These are phyloP conservation scores for Stomatorhinus walkeri DNA, from an alignment of 2,797 vertebrate species.

Conservation along the genomic window DNA sequence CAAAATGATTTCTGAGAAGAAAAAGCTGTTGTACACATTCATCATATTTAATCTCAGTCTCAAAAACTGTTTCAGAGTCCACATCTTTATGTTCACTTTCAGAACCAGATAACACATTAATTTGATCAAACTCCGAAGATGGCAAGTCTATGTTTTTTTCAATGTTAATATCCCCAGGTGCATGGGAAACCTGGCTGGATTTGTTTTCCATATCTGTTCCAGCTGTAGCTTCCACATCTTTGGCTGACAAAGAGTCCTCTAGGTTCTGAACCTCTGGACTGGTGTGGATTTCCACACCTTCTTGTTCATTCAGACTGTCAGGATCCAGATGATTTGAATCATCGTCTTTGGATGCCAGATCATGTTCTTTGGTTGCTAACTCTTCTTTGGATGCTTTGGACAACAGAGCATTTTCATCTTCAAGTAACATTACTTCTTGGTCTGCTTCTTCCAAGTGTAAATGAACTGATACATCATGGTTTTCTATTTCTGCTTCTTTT, in stretches of 20 bases:
- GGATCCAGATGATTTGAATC: constrained; percentile 26
- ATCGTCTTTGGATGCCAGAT: constrained; percentile 21
- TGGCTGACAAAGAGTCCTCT: not conserved
- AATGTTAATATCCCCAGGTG: not conserved
- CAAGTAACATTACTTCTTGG: constrained; percentile 63
- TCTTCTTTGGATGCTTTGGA: constrained; percentile 25
- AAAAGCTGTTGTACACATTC: constrained; percentile 57
- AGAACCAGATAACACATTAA: constrained; percentile 8
- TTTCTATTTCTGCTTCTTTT: constrained; percentile 23
- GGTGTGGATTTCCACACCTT: constrained; percentile 2
- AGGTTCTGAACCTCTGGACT: not conserved
- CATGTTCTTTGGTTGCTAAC: constrained; percentile 16
- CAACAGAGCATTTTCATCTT: constrained; percentile 84
- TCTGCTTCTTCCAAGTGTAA: constrained; percentile 21
- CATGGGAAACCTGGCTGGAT: not conserved
- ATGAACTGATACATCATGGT: constrained; percentile 26
- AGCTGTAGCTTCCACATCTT: not conserved
- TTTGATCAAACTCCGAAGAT: not conserved
- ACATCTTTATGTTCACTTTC: not conserved
- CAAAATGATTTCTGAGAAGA: constrained; percentile 68
- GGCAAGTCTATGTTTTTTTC: constrained; percentile 3
- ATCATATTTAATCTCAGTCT: constrained; percentile 52
- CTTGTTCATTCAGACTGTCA: not conserved
- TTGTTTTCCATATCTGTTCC: not conserved
- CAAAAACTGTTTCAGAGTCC: not conserved